These are phyloP conservation scores for Pseudomyrmex dendroicus DNA, from an alignment of 1,140 invertebrate species.

Conservation along the genomic window DNA sequence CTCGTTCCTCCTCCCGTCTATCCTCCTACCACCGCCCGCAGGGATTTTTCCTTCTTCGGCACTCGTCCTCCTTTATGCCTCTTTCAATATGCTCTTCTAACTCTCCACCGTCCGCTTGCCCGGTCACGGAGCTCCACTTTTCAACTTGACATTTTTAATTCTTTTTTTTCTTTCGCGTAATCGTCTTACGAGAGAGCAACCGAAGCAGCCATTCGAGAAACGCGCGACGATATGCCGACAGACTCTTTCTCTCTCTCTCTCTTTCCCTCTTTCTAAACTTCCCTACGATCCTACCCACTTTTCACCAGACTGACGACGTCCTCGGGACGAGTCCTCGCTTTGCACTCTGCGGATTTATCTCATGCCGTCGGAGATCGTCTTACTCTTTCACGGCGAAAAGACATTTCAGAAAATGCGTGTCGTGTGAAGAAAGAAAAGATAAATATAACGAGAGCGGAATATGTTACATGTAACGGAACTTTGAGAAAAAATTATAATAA, in stretches of 20 bases:
- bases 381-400: background rate
- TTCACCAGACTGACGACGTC: slow-evolving; percentile 12
- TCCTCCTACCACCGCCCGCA: slow-evolving; percentile 1
- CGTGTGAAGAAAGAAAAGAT: background rate
- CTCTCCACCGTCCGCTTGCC: slow-evolving; percentile 47
- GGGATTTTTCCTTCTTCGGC: slow-evolving; percentile 54
- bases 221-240: slow-evolving; percentile 21
- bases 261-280: too few species aligned
- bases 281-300: slow-evolving; percentile 12
- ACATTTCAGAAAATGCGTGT: background rate
- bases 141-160: slow-evolving; percentile 76
- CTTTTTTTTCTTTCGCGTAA: slow-evolving; percentile 70
- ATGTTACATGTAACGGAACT: background rate
- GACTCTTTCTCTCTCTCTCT: background rate
- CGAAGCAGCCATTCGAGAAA: slow-evolving; percentile 39
- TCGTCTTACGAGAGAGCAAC: slow-evolving; percentile 72
- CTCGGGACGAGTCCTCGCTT: slow-evolving; percentile 35
- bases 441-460: background rate
- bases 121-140: slow-evolving; percentile 69
- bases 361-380: slow-evolving; percentile 9
- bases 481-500: too few species aligned
- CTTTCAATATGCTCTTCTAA: slow-evolving; percentile 74
- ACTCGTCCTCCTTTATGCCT: slow-evolving; percentile 65
- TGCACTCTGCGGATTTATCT: slow-evolving; percentile 22
- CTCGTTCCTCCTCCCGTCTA: background rate